Evolutionary conservation across 2,797 vertebrate species (phyloP).

Genomic region (Clarias platycephalus): DNA sequence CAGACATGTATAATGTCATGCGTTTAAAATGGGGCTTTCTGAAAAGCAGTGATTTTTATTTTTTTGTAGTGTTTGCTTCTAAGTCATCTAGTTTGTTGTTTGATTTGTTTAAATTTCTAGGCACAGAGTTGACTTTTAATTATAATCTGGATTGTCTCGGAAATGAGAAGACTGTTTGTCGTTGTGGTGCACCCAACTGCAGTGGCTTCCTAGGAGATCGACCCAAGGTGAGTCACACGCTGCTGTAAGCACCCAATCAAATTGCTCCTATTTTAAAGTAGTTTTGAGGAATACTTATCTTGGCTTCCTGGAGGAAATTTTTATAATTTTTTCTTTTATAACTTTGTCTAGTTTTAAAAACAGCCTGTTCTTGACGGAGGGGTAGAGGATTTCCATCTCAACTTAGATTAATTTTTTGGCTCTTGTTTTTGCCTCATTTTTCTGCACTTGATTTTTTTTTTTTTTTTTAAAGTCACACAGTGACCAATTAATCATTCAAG

Average conservation of each 20-base stretch:
- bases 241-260: neutral
- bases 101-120: conserved; percentile 64
- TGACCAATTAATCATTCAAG: too few relatives aligned
- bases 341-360: too few relatives aligned
- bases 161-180: conserved; percentile 95
- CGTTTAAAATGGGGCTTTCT: neutral
- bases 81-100: neutral
- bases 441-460: too few relatives aligned
- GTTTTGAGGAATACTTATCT: too few relatives aligned
- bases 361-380: too few relatives aligned
- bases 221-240: conserved; percentile 81
- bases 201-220: conserved; percentile 96
- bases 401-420: too few relatives aligned
- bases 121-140: conserved; percentile 95
- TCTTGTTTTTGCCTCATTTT: too few relatives aligned
- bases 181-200: conserved; percentile 94
- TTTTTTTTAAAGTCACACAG: too few relatives aligned
- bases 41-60: neutral
- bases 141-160: conserved; percentile 98
- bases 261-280: too few relatives aligned
- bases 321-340: too few relatives aligned
- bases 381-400: too few relatives aligned
- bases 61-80: neutral
- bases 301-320: too few relatives aligned
- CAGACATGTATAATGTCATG: neutral